Percentiles rank a stretch among this genome's conserved stretches.
Conservation (phyloP, 2,888 invertebrate genomes). For the Sminthurinus aureus region DNA sequence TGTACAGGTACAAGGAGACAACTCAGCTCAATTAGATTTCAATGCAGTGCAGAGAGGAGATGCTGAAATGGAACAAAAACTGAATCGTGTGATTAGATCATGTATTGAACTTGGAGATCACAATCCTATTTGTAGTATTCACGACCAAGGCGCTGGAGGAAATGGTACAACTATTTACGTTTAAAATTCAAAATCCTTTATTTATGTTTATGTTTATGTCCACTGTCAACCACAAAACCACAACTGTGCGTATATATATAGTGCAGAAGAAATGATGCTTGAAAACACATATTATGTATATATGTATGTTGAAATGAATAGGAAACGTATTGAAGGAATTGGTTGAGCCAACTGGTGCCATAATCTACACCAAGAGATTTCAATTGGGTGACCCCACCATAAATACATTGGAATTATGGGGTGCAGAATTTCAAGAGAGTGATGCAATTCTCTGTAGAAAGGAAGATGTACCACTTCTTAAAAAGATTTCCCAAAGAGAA, state of each 20-base stretch:
- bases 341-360: conserved; percentile 92
- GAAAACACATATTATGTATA: too few species aligned
- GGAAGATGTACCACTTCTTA: conserved; percentile 71
- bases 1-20: conserved; percentile 81
- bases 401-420: conserved; percentile 93
- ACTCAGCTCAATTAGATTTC: conserved; percentile 86
- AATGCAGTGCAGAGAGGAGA: conserved; percentile 96
- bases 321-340: conserved; percentile 96
- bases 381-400: conserved; percentile 94
- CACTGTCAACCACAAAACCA: too few species aligned
- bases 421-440: conserved; percentile 97
- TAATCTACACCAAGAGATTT: conserved; percentile 85
- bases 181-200: conserved; percentile 1
- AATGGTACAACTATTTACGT: conserved; percentile 68
- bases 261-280: neutral
- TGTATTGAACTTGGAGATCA: conserved; percentile 82
- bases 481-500: conserved; percentile 81
- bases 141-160: conserved; percentile 99
- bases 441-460: conserved; percentile 84
- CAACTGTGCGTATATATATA: too few species aligned
- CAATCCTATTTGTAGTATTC: conserved; percentile 94
- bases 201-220: too few species aligned
- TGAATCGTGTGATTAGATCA: conserved; percentile 90
- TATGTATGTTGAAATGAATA: conserved; percentile 60
- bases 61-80: conserved; percentile 98